phyloP scores from a whole-genome alignment of 2,888 invertebrate genomes.

The Tenthredo mesomela region DNA sequence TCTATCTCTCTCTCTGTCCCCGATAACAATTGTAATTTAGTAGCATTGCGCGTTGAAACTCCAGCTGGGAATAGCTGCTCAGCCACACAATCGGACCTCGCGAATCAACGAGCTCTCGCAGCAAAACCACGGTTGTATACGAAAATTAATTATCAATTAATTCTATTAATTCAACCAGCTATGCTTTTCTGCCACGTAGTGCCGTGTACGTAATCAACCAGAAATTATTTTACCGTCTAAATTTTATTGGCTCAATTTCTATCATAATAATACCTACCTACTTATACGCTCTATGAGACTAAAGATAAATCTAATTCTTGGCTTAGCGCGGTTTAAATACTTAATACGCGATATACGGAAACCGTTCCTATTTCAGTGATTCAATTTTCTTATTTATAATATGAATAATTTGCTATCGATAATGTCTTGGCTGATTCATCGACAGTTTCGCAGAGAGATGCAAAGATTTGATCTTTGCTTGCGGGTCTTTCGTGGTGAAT shows the following conservation, averaged over 20 bases:
- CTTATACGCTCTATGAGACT: neutral
- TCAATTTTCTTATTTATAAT: neutral
- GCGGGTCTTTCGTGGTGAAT: neutral
- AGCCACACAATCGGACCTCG: constrained; percentile 23
- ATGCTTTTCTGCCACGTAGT: neutral
- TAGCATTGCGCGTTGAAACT: constrained; percentile 40
- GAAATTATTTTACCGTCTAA: neutral
- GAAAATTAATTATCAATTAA: constrained; percentile 48
- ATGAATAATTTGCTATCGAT: neutral
- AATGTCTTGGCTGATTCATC: neutral
- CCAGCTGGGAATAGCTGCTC: constrained; percentile 41
- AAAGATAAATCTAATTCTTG: neutral
- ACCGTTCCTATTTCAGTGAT: neutral
- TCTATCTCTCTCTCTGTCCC: constrained; percentile 32
- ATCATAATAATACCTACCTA: neutral
- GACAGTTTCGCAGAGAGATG: neutral
- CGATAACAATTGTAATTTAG: constrained; percentile 50
- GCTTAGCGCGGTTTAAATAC: neutral
- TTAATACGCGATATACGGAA: neutral
- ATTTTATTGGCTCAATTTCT: neutral
- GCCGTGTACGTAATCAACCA: neutral
- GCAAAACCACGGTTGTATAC: neutral
- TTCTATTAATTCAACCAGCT: constrained; percentile 27
- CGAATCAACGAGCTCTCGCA: constrained; percentile 33
- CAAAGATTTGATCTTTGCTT: constrained; percentile 3